Evolutionary conservation across 2,797 vertebrate species (phyloP).

Genomic region (Rhadinocentrus ornatus): DNA sequence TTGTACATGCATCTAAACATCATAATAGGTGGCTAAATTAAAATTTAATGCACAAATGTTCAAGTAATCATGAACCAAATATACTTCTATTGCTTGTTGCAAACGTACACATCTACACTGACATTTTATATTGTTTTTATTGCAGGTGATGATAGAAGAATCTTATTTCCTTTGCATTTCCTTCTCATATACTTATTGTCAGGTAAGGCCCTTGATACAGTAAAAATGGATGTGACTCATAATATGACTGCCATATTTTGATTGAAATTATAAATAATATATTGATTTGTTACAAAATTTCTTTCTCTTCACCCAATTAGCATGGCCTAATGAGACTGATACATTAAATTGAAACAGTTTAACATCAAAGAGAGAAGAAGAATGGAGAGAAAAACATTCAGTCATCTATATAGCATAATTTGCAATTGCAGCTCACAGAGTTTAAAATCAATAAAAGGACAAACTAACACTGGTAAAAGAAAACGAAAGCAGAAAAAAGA

Average conservation of each 20-base stretch:
- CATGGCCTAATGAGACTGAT: not conserved
- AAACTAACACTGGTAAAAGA: too few relatives aligned
- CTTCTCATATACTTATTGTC: slow-evolving; percentile 7
- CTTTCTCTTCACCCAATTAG: not conserved
- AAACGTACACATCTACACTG: slow-evolving; percentile 2
- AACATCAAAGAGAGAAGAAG: too few relatives aligned
- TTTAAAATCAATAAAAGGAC: too few relatives aligned
- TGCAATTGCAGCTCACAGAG: too few relatives aligned
- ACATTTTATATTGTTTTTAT: slow-evolving; percentile 31
- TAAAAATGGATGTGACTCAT: not conserved
- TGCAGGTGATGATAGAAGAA: slow-evolving; percentile 38
- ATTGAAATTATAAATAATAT: not conserved
- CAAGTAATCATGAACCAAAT: not conserved
- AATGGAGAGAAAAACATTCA: too few relatives aligned
- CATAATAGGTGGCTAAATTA: not conserved
- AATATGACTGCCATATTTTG: not conserved
- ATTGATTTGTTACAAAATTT: not conserved
- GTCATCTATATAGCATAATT: too few relatives aligned
- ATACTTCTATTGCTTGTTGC: not conserved
- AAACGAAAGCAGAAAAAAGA: too few relatives aligned
- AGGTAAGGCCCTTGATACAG: slow-evolving; percentile 20
- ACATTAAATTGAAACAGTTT: not conserved
- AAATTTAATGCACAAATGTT: slow-evolving; percentile 19
- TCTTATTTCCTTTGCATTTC: slow-evolving; percentile 37
- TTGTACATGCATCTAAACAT: not conserved